Evolutionary conservation across 2,888 invertebrate genomes (phyloP), one percentile per base, ranked within the genome.

Genomic region (Actias luna): DNA sequence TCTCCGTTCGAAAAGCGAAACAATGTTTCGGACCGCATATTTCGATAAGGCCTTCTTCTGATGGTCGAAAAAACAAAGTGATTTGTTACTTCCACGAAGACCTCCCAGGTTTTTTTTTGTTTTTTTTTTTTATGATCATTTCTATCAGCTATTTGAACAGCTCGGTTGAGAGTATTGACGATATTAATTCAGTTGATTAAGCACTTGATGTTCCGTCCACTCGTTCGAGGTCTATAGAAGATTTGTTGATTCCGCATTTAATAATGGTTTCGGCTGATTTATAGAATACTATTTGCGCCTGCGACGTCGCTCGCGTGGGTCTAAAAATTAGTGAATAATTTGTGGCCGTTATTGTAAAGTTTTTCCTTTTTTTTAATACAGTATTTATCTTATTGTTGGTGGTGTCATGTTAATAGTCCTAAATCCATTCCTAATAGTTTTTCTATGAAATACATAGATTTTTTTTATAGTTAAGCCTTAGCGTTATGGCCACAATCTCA

Each of bases 31-130:
- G 67, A 68, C 71, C 70, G 16, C 72, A 71, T 65, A 67, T 69
- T 62, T 69, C 68, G 78, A 80, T 79, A 76, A 72, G 69, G 65
- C 63, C 69, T 63, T 64, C 71, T 64, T 64, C 71, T 64, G 65
- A 67, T 67, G 72, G 63, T 66, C 67, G 71, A 74, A 83, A 87
- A 85, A 85, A 84, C 78, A 72, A 77, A 80, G 82, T 85, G 85
- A 88, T 87, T 88, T 88, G 88, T 89, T 78, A 78, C 75, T 75
- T 67, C 77, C 83, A 85, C 86, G 85, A 82, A 83, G 83, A 82
- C 77, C 81, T 85, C 69, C 77, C 77, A 52, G 29, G 80, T 83
- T 85, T 87, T 85, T 85, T 46, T 46, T 46, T 46, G 18, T 22
- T 22, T 10, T 46, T 22, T 10, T 46, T 46, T n/a, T n/a, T n/a